phyloP scores from a whole-genome alignment of 30 jellyfish, hydroid and myxozoan genomes.

The Nemopilema nomurai region DNA sequence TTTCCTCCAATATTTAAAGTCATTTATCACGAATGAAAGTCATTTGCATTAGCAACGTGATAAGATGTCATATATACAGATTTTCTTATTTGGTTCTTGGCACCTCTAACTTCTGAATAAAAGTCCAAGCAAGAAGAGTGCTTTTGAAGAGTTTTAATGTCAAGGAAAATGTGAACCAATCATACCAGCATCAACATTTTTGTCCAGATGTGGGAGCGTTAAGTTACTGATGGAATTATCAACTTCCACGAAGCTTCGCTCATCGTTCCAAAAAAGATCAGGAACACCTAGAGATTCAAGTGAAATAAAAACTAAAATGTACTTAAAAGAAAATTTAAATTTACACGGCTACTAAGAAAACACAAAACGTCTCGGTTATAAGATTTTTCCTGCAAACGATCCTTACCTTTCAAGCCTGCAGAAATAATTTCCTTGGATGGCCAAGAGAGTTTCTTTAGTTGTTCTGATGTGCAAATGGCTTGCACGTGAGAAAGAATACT shows the following conservation, averaged over 20 bases:
- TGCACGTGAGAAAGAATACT: slow-evolving; percentile 30
- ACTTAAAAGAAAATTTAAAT: neutral
- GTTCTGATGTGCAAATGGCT: slow-evolving; percentile 9
- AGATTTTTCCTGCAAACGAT: too few relatives aligned
- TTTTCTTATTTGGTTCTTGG: too few relatives aligned
- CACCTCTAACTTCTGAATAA: too few relatives aligned
- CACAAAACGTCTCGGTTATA: too few relatives aligned
- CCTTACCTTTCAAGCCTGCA: neutral
- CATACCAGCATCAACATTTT: slow-evolving; percentile 19
- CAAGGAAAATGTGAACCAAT: neutral
- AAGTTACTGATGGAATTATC: neutral
- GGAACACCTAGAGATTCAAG: slow-evolving; percentile 18
- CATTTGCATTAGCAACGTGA: too few relatives aligned
- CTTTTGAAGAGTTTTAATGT: neutral
- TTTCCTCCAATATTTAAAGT: too few relatives aligned
- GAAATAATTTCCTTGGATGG: slow-evolving; percentile 39
- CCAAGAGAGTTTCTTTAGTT: slow-evolving; percentile 33
- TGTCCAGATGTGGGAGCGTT: slow-evolving; percentile 16
- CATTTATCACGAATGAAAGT: too few relatives aligned
- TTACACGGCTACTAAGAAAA: too few relatives aligned
- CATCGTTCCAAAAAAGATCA: slow-evolving; percentile 31
- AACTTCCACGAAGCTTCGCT: neutral
- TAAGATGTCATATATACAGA: too few relatives aligned
- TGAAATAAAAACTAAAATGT: too few relatives aligned
- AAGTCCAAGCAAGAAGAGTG: neutral